These are phyloP conservation scores for Ophiothrix spiculata DNA, from an alignment of 35 echinoderm and acorn worm species.

Conservation along the genomic window DNA sequence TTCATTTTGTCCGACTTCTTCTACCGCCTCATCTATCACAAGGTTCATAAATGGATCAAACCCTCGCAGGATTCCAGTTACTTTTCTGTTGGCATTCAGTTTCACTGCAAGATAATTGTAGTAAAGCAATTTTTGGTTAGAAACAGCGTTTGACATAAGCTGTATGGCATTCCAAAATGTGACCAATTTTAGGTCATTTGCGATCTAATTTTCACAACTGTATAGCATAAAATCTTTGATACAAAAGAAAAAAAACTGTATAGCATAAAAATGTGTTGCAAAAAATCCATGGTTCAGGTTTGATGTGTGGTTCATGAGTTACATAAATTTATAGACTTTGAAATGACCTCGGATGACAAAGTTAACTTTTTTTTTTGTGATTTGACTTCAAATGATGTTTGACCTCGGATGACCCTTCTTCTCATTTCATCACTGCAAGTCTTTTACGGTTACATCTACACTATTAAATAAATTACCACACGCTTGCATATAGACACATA, in stretches of 20 bases:
- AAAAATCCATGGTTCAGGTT: too few relatives aligned
- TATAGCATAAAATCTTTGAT: neutral
- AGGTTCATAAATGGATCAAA: slow-evolving; percentile 99
- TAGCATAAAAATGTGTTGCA: neutral
- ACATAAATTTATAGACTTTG: too few relatives aligned
- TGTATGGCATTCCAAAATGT: neutral
- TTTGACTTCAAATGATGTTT: too few relatives aligned
- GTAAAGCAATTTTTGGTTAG: neutral
- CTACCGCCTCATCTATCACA: slow-evolving; percentile 93
- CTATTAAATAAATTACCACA: neutral
- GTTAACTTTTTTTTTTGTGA: too few relatives aligned
- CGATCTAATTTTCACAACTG: neutral
- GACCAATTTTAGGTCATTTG: neutral
- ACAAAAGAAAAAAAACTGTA: neutral
- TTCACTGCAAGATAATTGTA: slow-evolving; percentile 64
- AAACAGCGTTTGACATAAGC: neutral
- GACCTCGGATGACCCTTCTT: too few relatives aligned
- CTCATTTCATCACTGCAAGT: too few relatives aligned
- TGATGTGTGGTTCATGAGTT: too few relatives aligned
- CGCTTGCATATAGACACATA: neutral
- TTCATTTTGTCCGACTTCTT: slow-evolving; percentile 41
- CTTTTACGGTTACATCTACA: too few relatives aligned
- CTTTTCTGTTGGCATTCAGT: slow-evolving; percentile 79
- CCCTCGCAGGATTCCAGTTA: slow-evolving; percentile 86
- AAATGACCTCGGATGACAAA: too few relatives aligned